Percentiles rank a stretch among this genome's conserved stretches.
These are phyloP conservation scores for Platycheirus rosarum DNA, from an alignment of 2,888 invertebrate species.

Conservation along the genomic window DNA sequence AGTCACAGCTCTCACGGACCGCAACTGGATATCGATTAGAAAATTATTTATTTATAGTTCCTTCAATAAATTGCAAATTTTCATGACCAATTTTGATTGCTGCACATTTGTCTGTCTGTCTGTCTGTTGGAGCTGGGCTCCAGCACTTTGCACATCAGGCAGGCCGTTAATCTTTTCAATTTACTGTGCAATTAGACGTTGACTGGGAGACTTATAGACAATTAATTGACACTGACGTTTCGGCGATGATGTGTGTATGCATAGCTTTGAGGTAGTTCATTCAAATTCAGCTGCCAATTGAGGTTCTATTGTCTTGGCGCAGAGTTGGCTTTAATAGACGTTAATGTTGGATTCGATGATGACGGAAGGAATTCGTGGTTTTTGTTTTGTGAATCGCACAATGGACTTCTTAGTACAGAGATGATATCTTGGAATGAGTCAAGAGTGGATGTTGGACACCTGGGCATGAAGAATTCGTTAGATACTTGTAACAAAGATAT, in stretches of 20 bases:
- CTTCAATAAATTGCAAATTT: slow-evolving; percentile 56
- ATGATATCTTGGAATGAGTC: neutral
- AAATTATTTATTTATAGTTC: slow-evolving; percentile 58
- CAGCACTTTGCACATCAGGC: slow-evolving; percentile 14
- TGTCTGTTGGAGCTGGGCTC: neutral
- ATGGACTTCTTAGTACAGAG: slow-evolving; percentile 7
- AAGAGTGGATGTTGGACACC: slow-evolving; percentile 47
- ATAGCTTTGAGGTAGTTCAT: neutral
- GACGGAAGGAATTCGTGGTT: slow-evolving; percentile 24
- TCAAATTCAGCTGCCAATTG: slow-evolving; percentile 11
- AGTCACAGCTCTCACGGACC: neutral
- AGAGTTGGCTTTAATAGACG: too few species aligned
- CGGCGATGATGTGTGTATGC: neutral
- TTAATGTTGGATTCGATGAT: slow-evolving; percentile 2
- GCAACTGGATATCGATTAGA: slow-evolving; percentile 50
- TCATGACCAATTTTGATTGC: slow-evolving; percentile 62
- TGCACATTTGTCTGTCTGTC: slow-evolving; percentile 26
- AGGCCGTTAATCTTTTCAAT: slow-evolving; percentile 40
- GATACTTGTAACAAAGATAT: too few species aligned
- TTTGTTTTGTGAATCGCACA: slow-evolving; percentile 11
- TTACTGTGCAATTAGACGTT: slow-evolving; percentile 42
- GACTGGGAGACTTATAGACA: neutral
- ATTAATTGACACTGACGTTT: slow-evolving; percentile 52
- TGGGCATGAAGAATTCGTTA: slow-evolving; percentile 38
- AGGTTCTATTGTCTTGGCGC: slow-evolving; percentile 50